Evolutionary conservation across 2,113 vertebrate genomes (phyloP).

Genomic region (Connochaetes taurinus): DNA sequence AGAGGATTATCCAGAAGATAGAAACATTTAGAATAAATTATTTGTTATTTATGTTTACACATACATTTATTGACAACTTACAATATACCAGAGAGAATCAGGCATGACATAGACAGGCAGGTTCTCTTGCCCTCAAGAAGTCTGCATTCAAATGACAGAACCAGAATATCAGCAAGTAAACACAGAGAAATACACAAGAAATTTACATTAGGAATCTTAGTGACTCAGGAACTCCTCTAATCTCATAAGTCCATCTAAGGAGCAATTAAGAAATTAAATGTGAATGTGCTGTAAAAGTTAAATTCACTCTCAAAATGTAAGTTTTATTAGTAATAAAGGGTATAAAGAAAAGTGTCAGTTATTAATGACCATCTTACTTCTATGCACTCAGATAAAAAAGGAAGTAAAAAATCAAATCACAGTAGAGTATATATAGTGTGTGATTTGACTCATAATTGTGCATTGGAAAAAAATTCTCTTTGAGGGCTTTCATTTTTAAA

Average conservation of each 20-base stretch:
- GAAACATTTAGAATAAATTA: not conserved
- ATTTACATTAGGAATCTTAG: not conserved
- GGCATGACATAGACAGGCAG: not conserved
- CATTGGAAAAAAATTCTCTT: not conserved
- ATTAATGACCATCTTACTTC: not conserved
- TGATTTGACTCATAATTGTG: not conserved
- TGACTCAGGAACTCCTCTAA: not conserved
- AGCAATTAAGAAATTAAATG: conserved; percentile 19
- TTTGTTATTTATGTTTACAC: not conserved
- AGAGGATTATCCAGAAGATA: not conserved
- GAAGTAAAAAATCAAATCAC: not conserved
- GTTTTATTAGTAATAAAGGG: not conserved
- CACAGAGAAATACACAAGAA: not conserved
- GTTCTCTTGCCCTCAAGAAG: not conserved
- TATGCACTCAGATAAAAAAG: not conserved
- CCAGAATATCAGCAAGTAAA: not conserved
- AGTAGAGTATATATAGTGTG: not conserved
- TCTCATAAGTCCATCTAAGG: not conserved
- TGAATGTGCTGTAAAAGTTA: conserved; percentile 11
- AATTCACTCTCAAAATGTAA: not conserved
- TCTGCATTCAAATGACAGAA: not conserved
- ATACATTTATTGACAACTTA: not conserved
- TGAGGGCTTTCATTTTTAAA: not conserved
- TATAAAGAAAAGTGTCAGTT: conserved; percentile 4
- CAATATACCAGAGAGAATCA: not conserved